A percentile compares a stretch with the other conserved stretches of the same genome.
Evolutionary conservation across 2,797 vertebrate species (phyloP).

Genomic region (Diplodus puntazzo): DNA sequence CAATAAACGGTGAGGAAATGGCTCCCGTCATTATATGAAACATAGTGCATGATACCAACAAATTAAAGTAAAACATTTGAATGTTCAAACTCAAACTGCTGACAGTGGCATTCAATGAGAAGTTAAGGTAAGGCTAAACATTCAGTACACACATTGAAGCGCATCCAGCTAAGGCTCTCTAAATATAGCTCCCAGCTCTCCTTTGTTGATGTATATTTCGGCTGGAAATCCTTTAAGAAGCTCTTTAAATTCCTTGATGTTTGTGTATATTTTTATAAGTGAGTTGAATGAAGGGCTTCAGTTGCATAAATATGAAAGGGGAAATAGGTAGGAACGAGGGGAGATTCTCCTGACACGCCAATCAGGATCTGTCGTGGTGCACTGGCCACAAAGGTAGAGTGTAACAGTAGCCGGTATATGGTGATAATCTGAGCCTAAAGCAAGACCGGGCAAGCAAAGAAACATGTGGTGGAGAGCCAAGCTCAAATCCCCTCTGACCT

Average conservation of each 20-base stretch:
- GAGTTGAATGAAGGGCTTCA: slow-evolving; percentile 50
- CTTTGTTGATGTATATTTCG: slow-evolving; percentile 50
- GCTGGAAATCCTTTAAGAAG: slow-evolving; percentile 60
- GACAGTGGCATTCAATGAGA: slow-evolving; percentile 24
- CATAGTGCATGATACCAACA: neutral
- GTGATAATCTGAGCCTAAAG: slow-evolving; percentile 82
- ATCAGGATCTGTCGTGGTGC: slow-evolving; percentile 57
- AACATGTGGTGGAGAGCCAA: slow-evolving; percentile 80
- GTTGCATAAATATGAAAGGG: slow-evolving; percentile 50
- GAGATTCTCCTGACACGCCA: slow-evolving; percentile 58
- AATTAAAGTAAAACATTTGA: slow-evolving; percentile 23
- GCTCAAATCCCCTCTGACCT: slow-evolving; percentile 83
- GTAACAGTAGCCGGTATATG: slow-evolving; percentile 78
- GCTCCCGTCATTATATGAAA: slow-evolving; percentile 36
- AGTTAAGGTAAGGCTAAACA: neutral
- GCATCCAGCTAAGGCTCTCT: slow-evolving; percentile 43
- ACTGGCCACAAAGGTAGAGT: slow-evolving; percentile 66
- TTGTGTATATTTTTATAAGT: slow-evolving; percentile 56
- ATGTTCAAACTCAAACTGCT: slow-evolving; percentile 1
- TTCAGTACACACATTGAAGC: slow-evolving; percentile 41
- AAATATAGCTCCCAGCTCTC: slow-evolving; percentile 40
- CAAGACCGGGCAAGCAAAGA: slow-evolving; percentile 74
- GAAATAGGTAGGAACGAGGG: slow-evolving; percentile 20
- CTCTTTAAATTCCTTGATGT: slow-evolving; percentile 52
- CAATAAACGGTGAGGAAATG: slow-evolving; percentile 44